A percentile compares a stretch with the other conserved stretches of the same genome.
These are phyloP conservation scores for Orchesella cincta DNA, from an alignment of 1,140 invertebrate species.

Conservation along the genomic window DNA sequence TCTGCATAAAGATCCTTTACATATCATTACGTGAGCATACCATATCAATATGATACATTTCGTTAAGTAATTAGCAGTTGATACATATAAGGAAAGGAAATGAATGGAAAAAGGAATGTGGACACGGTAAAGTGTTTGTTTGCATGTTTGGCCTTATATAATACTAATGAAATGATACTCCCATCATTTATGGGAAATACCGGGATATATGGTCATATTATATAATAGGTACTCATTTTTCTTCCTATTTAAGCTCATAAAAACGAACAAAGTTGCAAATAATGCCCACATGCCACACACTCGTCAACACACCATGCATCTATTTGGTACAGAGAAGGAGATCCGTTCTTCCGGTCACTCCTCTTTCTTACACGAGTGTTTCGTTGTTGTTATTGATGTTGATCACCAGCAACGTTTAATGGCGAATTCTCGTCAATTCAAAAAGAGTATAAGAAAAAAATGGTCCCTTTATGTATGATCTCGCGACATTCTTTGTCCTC, in stretches of 20 bases:
- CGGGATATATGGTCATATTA: background rate
- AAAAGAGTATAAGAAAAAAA: background rate
- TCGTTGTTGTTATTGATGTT: background rate
- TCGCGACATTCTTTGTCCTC: background rate
- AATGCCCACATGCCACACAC: too few relatives aligned
- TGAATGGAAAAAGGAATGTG: too few relatives aligned
- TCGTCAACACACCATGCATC: too few relatives aligned
- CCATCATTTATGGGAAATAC: background rate
- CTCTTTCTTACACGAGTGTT: slow-evolving; percentile 9
- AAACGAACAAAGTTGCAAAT: too few relatives aligned
- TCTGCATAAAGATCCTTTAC: too few relatives aligned
- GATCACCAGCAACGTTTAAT: background rate
- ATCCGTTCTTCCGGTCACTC: slow-evolving; percentile 23
- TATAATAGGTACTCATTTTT: background rate
- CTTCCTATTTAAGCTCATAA: too few relatives aligned
- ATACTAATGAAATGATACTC: too few relatives aligned
- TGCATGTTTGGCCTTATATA: too few relatives aligned
- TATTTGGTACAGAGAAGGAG: background rate
- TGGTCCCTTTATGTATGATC: background rate
- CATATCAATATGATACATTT: background rate
- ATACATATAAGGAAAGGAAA: background rate
- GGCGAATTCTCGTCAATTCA: background rate
- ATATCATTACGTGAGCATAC: too few relatives aligned
- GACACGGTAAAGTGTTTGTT: too few relatives aligned
- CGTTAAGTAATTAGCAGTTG: background rate